phyloP scores from a whole-genome alignment of 1,140 invertebrate species.

The Harpegnathos saltator region DNA sequence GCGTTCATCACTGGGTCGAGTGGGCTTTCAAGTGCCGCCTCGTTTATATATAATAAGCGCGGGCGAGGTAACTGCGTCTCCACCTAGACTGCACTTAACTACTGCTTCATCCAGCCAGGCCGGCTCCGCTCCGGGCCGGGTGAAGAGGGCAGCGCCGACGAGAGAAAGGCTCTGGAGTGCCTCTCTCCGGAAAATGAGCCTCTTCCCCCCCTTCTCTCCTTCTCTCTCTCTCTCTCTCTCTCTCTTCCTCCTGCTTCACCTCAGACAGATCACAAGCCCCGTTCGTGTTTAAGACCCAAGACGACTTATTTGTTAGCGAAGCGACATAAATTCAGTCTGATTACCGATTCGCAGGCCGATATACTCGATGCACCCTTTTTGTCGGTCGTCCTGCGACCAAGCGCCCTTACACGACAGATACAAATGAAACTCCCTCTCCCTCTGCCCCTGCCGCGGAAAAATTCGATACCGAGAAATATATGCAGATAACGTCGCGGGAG shows the following conservation, averaged over 20 bases:
- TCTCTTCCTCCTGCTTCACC: no score
- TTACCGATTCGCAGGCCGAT: slow-evolving; percentile 1
- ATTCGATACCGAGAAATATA: not conserved
- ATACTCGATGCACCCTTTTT: slow-evolving; percentile 1
- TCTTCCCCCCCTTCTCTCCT: no score
- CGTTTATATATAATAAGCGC: slow-evolving; percentile 74
- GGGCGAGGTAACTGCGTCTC: slow-evolving; percentile 57
- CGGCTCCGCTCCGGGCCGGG: no score
- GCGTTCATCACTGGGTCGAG: slow-evolving; percentile 69
- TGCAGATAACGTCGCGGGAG: slow-evolving; percentile 12
- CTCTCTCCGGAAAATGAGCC: slow-evolving; percentile 51
- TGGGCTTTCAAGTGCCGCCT: slow-evolving; percentile 56
- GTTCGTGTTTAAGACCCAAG: slow-evolving; percentile 32
- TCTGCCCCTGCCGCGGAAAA: not conserved
- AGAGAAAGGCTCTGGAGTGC: slow-evolving; percentile 41
- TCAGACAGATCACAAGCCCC: slow-evolving; percentile 57
- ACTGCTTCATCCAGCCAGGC: not conserved
- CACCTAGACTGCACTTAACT: slow-evolving; percentile 61
- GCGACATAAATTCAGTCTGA: slow-evolving; percentile 34
- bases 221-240: no score
- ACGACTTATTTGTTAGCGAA: slow-evolving; percentile 38
- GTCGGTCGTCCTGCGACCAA: not conserved
- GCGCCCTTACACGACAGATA: not conserved
- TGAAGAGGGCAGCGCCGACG: slow-evolving; percentile 30
- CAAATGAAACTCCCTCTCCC: not conserved